Percentiles rank a stretch among this genome's conserved stretches.
Conservation (phyloP, 2,113 vertebrate genomes). For the Engystomops pustulosus region DNA sequence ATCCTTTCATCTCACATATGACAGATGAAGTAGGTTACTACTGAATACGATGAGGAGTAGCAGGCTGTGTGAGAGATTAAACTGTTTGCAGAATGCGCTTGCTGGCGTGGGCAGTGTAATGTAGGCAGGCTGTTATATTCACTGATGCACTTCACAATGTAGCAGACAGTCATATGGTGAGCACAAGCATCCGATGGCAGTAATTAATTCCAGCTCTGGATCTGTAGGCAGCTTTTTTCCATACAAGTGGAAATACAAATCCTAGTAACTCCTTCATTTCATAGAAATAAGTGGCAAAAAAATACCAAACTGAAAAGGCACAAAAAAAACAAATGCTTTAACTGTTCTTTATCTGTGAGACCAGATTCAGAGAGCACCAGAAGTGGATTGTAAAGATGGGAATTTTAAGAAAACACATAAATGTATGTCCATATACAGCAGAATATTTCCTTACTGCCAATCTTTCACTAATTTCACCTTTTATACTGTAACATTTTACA, state of each 20-base stretch:
- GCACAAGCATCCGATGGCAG: slow-evolving; percentile 31
- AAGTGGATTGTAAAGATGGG: neutral
- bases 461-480: too few species aligned
- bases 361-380: neutral
- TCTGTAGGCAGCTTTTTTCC: neutral
- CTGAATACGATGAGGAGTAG: neutral
- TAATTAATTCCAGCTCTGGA: slow-evolving; percentile 48
- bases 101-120: slow-evolving; percentile 34
- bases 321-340: neutral
- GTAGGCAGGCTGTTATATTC: slow-evolving; percentile 33
- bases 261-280: neutral
- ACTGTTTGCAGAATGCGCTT: slow-evolving; percentile 2
- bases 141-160: slow-evolving; percentile 25
- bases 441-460: too few species aligned
- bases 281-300: neutral
- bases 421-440: too few species aligned
- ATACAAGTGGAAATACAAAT: neutral
- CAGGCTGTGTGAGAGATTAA: neutral
- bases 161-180: slow-evolving; percentile 50
- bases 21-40: neutral
- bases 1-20: too few species aligned
- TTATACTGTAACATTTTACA: too few species aligned
- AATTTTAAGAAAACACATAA: neutral
- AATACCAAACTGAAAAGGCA: neutral
- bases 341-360: neutral